Evolutionary conservation across 2,113 vertebrate genomes (phyloP).

Genomic region (Brachirus orientalis): DNA sequence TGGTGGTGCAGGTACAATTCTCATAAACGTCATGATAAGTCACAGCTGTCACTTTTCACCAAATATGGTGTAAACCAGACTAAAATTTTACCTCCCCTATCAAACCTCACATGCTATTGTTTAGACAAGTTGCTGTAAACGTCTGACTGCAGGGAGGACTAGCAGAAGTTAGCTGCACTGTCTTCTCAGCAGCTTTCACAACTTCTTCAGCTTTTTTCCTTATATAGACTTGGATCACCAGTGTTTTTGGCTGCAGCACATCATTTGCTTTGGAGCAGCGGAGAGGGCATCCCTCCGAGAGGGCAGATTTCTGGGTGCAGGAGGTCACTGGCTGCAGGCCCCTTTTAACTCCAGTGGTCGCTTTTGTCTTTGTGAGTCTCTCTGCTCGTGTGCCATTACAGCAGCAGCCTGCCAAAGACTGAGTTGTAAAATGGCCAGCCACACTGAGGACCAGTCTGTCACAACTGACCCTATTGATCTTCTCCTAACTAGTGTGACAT

Average conservation of each 20-base stretch:
- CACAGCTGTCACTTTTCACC: constrained; percentile 59
- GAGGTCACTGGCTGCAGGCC: constrained; percentile 52
- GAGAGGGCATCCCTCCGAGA: constrained; percentile 38
- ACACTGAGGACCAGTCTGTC: constrained; percentile 52
- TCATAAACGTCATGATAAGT: constrained; percentile 42
- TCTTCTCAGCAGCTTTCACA: constrained; percentile 52
- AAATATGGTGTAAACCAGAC: constrained; percentile 64
- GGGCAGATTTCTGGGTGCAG: constrained; percentile 27
- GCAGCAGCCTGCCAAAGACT: constrained; percentile 20
- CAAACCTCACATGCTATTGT: constrained; percentile 68
- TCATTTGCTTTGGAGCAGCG: constrained; percentile 30
- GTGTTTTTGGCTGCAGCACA: constrained; percentile 36
- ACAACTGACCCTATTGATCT: constrained; percentile 72
- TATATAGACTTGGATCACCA: constrained; percentile 65
- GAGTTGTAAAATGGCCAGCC: constrained; percentile 54
- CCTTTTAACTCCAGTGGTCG: constrained; percentile 19
- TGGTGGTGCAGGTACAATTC: constrained; percentile 12
- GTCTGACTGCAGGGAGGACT: constrained; percentile 56
- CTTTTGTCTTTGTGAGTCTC: constrained; percentile 54
- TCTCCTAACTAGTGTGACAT: constrained; percentile 60
- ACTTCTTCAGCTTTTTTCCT: constrained; percentile 50
- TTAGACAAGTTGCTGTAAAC: constrained; percentile 76
- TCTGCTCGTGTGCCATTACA: constrained; percentile 38
- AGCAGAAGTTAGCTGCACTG: constrained; percentile 40
- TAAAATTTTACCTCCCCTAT: constrained; percentile 38